Evolutionary conservation across 2,888 invertebrate genomes (phyloP).

Genomic region (Spodoptera exigua): DNA sequence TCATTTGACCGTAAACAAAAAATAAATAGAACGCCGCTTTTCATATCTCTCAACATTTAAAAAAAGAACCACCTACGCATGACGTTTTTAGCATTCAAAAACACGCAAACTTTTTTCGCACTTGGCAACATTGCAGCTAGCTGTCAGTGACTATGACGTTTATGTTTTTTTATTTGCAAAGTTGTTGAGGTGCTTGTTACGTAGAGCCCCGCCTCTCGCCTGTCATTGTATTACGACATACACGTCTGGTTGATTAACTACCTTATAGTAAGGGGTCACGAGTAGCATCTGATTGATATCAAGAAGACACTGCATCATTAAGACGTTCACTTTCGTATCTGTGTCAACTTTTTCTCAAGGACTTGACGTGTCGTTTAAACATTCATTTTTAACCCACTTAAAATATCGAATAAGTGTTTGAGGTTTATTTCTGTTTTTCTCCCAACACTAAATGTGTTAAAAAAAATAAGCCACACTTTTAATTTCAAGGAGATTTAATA

Average conservation of each 20-base stretch:
- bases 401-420: background rate
- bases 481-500: constrained; percentile 16
- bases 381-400: background rate
- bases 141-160: constrained; percentile 39
- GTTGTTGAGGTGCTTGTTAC: constrained; percentile 36
- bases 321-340: constrained; percentile 45
- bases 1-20: constrained; percentile 13
- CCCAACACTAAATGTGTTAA: background rate
- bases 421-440: background rate
- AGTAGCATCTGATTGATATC: constrained; percentile 35
- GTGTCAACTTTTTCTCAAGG: constrained; percentile 38
- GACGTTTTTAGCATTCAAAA: constrained; percentile 32
- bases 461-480: constrained; percentile 24
- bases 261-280: constrained; percentile 41
- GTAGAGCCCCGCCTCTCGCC: constrained; percentile 51
- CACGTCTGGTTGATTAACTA: constrained; percentile 38
- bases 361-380: constrained; percentile 4
- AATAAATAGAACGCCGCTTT: constrained; percentile 23
- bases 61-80: constrained; percentile 19
- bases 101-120: constrained; percentile 28
- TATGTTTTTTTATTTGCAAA: constrained; percentile 29
- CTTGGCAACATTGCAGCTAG: constrained; percentile 37
- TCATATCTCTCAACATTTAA: constrained; percentile 20
- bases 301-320: constrained; percentile 35
- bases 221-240: constrained; percentile 46